Base-by-base conservation (phyloP, 92 coral and sea anemone species). In the Heteractis magnifica region DNA sequence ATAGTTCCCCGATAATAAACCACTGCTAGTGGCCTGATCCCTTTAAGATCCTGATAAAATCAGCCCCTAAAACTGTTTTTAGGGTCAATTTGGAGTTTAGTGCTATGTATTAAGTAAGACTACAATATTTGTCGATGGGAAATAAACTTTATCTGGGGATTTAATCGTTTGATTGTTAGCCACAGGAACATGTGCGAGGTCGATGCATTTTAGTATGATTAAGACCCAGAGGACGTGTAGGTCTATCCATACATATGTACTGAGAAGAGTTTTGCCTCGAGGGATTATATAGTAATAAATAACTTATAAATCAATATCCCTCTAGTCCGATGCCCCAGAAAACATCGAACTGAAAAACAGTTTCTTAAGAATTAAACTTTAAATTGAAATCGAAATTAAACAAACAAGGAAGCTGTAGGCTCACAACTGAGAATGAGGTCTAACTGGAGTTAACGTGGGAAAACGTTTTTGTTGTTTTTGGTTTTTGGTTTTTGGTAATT, bases 71-170 rank as follows among this genome's bases (percentile, higher is more conserved):
- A 50, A 51, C 76, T 70, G 55, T 81, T 81, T 21, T 65, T 81
- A 65, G 55, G 72, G 84, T 81, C 84, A 70, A 68, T 81, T 81
- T 81, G 58, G 79, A 76, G 79, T 76, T 76, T 76, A 50, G 73
- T 68, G 73, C 77, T 81, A 81, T 68, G 84, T 81, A 81, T 68
- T 68, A 80, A 70, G 56, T 18, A 81, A 68, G 19, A 78, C 8
- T 51, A 49, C 71, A 56, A 78, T 76, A 76, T 76, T 76, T 52
- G 58, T 76, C 34, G 73, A 68, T 68, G 73, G 49, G 48, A 76
- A 49, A 76, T 50, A 55, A 50, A 50, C 60, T 65, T 76, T 76
- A 68, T 68, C 73, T 68, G 14, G 49, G 73, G 73, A 68, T 68
- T 68, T 68, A 48, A 68, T 68, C 73, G 73, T 20, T 26, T 14